These are phyloP conservation scores for Elaphurus davidianus DNA, from an alignment of 2,113 vertebrate species.

Conservation along the genomic window DNA sequence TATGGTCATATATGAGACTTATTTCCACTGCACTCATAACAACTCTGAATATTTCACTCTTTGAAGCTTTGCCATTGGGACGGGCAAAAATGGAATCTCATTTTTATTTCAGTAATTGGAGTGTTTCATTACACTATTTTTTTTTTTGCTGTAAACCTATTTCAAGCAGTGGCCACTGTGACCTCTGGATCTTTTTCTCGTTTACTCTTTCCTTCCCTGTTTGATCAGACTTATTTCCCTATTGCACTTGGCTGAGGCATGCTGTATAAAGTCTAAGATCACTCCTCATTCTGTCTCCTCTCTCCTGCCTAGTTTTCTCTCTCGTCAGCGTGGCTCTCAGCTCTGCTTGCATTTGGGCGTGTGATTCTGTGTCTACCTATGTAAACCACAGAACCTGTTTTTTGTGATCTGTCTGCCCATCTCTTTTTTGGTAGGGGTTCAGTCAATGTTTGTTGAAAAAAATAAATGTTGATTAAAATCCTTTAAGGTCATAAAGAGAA, in stretches of 20 bases:
- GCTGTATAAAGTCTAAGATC: neutral
- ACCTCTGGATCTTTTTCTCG: neutral
- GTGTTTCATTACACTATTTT: no score
- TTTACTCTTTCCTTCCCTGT: neutral
- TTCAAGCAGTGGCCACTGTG: neutral
- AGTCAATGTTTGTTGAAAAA: neutral
- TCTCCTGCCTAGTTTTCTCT: fast-evolving
- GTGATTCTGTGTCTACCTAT: fast-evolving
- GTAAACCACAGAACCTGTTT: fast-evolving
- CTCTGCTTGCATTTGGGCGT: fast-evolving
- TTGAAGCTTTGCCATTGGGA: neutral
- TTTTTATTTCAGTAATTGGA: neutral
- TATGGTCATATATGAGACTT: fast-evolving
- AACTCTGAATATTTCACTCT: neutral
- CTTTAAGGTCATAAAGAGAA: neutral
- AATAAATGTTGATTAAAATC: neutral
- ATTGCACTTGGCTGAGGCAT: fast-evolving
- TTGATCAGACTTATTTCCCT: neutral
- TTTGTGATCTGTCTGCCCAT: fast-evolving
- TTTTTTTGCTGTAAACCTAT: neutral
- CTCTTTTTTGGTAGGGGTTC: neutral
- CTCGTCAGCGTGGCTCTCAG: fast-evolving
- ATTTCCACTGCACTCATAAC: neutral
- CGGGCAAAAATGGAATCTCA: neutral
- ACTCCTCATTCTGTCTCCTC: fast-evolving